Base-by-base conservation (phyloP, 1,140 invertebrate species). In the Drosophila miranda region DNA sequence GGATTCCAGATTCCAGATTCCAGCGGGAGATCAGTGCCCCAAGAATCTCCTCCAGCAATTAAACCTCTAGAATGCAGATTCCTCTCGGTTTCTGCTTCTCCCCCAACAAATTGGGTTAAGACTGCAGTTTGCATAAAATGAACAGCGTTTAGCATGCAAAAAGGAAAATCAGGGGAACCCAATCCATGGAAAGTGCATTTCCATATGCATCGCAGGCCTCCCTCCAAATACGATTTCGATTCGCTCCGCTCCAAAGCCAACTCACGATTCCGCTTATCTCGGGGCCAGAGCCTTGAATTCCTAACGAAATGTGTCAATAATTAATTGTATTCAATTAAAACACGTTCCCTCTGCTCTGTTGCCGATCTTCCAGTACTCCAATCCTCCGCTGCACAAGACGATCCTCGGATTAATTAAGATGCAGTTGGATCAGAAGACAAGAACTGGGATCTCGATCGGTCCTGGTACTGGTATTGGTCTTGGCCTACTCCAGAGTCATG, bases 321-420 rank as follows among this genome's bases (percentile, higher is more conserved):
- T 89, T 89, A 89, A 89, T 89, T 88, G 77, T 68, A 89, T 89
- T 84, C 80, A 89, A 89, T 89, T 88, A 78, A 78, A 68, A 61
- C 82, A 78, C 69, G 58, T 62, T 49, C n/a, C 48, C 41, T 4
- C 34, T 30, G 23, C 23, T 23, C 23, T 23, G 4, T 5, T 23
- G 2, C 23, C 23, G 23, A 23, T 23, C 2, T 5, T 6, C 23
- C 9, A 0, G 14, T 38, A 26, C 23, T 14, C 23, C 16, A 2
- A 4, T 28, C 1, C 34, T 3, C 2, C 8, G 23, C 56, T 16
- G 34, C 44, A 28, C 21, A 30, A 28, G 44, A 16, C 53, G 62
- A 42, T 45, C 38, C 30, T 61, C 49, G 23, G 48, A 49, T 56
- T 80, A 81, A 89, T 89, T 78, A 89, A 84, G 83, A 87, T 87